Evolutionary conservation across 2,113 vertebrate species (phyloP).

Genomic region (Pardalotus punctatus): DNA sequence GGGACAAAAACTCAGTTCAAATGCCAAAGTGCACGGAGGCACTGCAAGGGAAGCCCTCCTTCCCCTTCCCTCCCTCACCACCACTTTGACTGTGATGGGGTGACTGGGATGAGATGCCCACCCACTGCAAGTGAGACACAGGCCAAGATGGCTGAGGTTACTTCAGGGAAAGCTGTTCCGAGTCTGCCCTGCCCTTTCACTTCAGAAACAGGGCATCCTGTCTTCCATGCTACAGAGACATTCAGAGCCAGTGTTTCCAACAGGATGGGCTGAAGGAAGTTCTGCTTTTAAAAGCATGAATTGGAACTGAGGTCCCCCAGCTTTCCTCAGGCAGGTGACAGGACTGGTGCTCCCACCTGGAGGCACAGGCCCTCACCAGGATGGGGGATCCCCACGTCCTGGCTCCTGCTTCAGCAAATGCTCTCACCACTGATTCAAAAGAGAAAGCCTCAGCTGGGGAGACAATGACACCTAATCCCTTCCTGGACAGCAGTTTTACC

Average conservation of each 20-base stretch:
- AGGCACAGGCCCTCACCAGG: background rate
- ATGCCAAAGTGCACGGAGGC: rapidly evolving
- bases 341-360: background rate
- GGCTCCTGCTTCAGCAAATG: background rate
- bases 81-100: background rate
- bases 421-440: background rate
- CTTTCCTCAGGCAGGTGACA: background rate
- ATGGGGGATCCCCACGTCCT: background rate
- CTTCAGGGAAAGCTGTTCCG: background rate
- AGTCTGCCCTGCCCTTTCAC: background rate
- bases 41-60: background rate
- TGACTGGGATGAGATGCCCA: background rate
- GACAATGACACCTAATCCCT: background rate
- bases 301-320: background rate
- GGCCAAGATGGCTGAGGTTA: background rate
- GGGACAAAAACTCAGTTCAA: background rate
- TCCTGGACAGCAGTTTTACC: background rate
- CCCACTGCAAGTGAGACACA: background rate
- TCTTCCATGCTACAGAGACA: background rate
- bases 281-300: background rate
- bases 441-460: background rate
- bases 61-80: background rate
- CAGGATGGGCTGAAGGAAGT: background rate
- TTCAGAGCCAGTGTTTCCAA: background rate
- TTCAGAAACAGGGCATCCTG: background rate